Percentiles rank a stretch among this genome's conserved stretches.
These are phyloP conservation scores for Patiria pectinifera DNA, from an alignment of 53 echinoderm and acorn worm genomes.

Conservation along the genomic window DNA sequence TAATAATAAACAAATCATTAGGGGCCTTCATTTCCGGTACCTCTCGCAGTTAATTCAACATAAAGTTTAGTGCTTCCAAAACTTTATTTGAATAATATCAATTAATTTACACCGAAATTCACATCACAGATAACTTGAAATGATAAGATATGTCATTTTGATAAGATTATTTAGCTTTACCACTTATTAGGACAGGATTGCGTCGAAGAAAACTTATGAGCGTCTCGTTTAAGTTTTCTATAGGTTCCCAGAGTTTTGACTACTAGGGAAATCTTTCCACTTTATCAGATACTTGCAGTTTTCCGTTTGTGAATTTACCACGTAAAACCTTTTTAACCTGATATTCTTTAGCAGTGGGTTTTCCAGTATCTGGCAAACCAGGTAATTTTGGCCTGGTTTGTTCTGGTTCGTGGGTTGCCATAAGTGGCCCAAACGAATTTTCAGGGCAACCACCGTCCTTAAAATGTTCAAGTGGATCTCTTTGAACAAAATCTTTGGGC, in stretches of 20 bases:
- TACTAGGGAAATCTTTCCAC: slow-evolving; percentile 22
- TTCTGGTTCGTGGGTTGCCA: slow-evolving; percentile 11
- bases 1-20: too few species aligned
- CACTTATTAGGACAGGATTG: too few species aligned
- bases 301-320: slow-evolving; percentile 27
- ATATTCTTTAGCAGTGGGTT: background rate
- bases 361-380: background rate
- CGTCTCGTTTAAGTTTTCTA: slow-evolving; percentile 16
- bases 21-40: too few species aligned
- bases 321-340: slow-evolving; percentile 26
- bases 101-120: too few species aligned
- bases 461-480: slow-evolving; percentile 19
- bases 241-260: slow-evolving; percentile 19
- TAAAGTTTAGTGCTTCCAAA: too few species aligned
- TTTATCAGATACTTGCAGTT: slow-evolving; percentile 38
- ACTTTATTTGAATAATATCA: too few species aligned
- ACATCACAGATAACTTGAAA: too few species aligned
- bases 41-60: too few species aligned
- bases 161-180: too few species aligned
- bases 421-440: slow-evolving; percentile 23
- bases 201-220: background rate
- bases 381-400: slow-evolving; percentile 2
- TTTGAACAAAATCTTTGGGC: slow-evolving; percentile 20
- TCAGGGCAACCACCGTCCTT: slow-evolving; percentile 26
- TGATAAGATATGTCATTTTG: too few species aligned